Conservation (phyloP, 2,797 vertebrate species). For the Pangasius mekongensis region DNA sequence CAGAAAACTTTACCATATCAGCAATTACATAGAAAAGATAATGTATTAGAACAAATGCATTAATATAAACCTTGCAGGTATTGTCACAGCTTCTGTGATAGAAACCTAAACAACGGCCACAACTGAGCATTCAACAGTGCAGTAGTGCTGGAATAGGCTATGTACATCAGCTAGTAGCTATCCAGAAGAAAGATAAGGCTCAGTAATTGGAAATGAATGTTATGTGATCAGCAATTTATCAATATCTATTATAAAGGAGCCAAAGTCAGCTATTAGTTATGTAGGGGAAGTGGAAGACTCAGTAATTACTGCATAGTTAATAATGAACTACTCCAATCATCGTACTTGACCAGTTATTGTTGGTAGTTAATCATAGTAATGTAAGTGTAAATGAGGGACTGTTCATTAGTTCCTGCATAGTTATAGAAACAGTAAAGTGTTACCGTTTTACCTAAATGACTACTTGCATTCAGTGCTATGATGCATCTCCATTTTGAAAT, state of each 20-base stretch:
- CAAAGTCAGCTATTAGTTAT: not conserved
- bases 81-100: not conserved
- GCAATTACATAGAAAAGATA: not conserved
- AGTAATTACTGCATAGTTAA: not conserved
- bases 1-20: not conserved
- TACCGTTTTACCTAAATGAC: not conserved
- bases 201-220: not conserved
- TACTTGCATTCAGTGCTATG: not conserved
- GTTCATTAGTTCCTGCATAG: not conserved
- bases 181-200: not conserved
- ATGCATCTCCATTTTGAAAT: not conserved
- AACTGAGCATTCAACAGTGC: not conserved
- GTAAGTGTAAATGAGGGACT: not conserved
- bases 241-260: not conserved
- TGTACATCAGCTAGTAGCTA: not conserved
- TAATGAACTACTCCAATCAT: not conserved
- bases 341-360: not conserved
- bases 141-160: not conserved
- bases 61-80: not conserved
- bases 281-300: not conserved
- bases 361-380: too few species aligned
- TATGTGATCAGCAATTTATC: not conserved
- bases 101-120: not conserved
- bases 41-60: not conserved
- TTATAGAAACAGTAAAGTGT: not conserved